phyloP scores from a whole-genome alignment of 2,888 invertebrate genomes.

The Auanema freiburgensis region DNA sequence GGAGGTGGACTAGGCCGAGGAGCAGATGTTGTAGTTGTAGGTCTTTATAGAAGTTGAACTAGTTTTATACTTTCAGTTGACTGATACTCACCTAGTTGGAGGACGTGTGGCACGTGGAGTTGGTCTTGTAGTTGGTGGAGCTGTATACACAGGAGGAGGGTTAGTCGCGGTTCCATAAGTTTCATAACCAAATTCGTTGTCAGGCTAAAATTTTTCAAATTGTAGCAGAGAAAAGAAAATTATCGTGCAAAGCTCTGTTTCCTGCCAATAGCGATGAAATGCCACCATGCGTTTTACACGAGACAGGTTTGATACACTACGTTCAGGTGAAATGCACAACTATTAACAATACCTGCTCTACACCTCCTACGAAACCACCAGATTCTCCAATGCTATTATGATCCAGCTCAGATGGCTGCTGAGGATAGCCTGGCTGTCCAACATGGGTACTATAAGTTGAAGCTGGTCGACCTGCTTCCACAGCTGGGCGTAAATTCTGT shows the following conservation, averaged over 20 bases:
- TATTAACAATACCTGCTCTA: conserved; percentile 6
- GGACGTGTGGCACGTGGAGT: conserved; percentile 19
- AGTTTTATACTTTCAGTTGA: conserved; percentile 8
- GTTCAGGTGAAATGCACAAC: too few species aligned
- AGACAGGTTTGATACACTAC: too few species aligned
- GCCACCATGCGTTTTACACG: too few species aligned
- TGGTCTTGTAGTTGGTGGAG: conserved; percentile 5
- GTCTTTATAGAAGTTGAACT: conserved; percentile 13
- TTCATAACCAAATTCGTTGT: neutral
- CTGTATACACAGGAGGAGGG: conserved; percentile 18
- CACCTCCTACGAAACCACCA: conserved; percentile 20
- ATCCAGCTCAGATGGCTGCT: conserved; percentile 7
- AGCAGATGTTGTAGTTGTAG: conserved; percentile 9
- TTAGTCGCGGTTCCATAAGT: conserved; percentile 15
- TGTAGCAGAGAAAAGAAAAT: neutral
- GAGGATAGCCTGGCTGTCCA: neutral
- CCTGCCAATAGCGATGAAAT: neutral
- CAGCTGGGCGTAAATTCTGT: too few species aligned
- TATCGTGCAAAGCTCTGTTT: conserved; percentile 1
- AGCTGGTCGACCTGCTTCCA: too few species aligned
- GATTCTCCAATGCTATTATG: conserved; percentile 14
- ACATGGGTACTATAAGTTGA: conserved; percentile 23
- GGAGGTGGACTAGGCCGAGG: conserved; percentile 22
- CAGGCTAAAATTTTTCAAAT: neutral
- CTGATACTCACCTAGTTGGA: conserved; percentile 8